Percentiles rank a stretch among this genome's conserved stretches.
Evolutionary conservation across 2,797 vertebrate genomes (phyloP).

Genomic region (Sebastes taczanowskii): DNA sequence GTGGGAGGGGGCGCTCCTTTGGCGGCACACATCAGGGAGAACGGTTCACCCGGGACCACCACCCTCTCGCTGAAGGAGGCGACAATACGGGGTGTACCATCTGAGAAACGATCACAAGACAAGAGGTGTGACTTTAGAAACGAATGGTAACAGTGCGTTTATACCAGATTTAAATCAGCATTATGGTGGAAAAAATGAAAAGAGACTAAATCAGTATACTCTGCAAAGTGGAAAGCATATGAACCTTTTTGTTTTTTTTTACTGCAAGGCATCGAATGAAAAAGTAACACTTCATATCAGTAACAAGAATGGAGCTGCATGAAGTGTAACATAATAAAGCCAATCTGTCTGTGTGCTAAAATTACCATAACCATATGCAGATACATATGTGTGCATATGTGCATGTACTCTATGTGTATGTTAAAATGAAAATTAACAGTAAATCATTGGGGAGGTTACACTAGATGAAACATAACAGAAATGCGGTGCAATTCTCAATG

Average conservation of each 20-base stretch:
- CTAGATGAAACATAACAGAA: neutral
- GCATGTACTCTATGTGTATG: neutral
- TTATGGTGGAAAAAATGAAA: neutral
- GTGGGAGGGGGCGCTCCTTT: conserved; percentile 96
- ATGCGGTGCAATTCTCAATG: neutral
- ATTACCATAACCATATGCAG: neutral
- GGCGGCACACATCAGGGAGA: conserved; percentile 96
- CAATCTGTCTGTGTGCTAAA: neutral
- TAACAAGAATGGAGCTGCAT: neutral
- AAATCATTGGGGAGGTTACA: neutral
- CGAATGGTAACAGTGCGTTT: neutral
- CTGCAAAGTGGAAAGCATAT: neutral
- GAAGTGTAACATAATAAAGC: neutral
- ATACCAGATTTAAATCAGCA: neutral
- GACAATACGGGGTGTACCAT: conserved; percentile 95
- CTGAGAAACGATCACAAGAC: conserved; percentile 64
- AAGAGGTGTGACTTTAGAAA: neutral
- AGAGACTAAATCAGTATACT: neutral
- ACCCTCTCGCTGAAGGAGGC: conserved; percentile 98
- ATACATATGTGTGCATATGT: neutral
- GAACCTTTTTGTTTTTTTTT: no score
- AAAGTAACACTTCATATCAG: neutral
- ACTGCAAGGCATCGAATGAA: neutral
- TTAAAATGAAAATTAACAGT: neutral
- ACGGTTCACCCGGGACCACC: conserved; percentile 95